Evolutionary conservation across 2,113 vertebrate species (phyloP).

Genomic region (Probosciger aterrimus): DNA sequence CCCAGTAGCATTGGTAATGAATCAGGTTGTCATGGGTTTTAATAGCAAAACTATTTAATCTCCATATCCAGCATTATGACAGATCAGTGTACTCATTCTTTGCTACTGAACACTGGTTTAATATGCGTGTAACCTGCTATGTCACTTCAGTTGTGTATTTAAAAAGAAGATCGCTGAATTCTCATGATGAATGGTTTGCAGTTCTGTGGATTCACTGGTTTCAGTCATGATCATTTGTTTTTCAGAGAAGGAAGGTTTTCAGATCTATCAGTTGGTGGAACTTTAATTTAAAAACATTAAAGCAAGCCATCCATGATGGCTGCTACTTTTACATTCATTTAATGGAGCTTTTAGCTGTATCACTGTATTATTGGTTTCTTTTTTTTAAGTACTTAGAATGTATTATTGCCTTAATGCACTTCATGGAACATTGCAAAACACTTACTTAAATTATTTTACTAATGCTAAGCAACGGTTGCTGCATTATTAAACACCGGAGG

Average conservation of each 20-base stretch:
- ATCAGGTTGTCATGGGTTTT: neutral
- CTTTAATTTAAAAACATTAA: conserved; percentile 44
- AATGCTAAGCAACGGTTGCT: conserved; percentile 55
- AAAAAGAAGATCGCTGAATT: neutral
- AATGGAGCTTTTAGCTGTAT: conserved; percentile 42
- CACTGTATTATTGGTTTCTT: neutral
- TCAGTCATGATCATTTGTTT: neutral
- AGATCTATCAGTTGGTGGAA: neutral
- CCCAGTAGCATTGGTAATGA: neutral
- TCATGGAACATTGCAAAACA: conserved; percentile 64
- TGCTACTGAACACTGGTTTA: neutral
- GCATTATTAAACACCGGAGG: conserved; percentile 64
- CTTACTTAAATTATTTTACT: conserved; percentile 61
- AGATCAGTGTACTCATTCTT: accelerated
- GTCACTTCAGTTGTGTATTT: neutral
- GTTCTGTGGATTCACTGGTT: neutral
- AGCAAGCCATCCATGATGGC: neutral
- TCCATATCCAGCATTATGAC: neutral
- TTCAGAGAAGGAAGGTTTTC: neutral
- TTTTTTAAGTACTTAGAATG: conserved; percentile 47
- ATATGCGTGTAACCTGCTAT: neutral
- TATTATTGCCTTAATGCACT: conserved; percentile 66
- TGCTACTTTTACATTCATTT: conserved; percentile 23
- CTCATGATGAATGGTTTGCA: neutral
- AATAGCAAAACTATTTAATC: neutral